A percentile compares a stretch with the other conserved stretches of the same genome.
Conservation (phyloP, 1,140 invertebrate species). For the Tribolium madens region DNA sequence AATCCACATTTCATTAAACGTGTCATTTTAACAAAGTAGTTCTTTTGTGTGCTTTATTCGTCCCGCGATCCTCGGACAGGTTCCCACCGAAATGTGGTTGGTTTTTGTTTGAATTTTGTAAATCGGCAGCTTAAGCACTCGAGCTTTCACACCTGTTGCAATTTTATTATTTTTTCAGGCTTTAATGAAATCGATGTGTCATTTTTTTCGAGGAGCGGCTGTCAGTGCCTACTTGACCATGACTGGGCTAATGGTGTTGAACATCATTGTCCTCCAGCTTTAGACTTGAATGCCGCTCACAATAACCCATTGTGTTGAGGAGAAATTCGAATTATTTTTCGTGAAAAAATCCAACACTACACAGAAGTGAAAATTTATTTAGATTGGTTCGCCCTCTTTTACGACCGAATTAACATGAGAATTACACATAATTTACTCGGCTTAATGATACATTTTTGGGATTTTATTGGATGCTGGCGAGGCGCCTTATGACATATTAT, state of each 20-base stretch:
- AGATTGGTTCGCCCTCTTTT: not conserved
- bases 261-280: slow-evolving; percentile 46
- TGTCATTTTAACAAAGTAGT: slow-evolving; percentile 60
- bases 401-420: slow-evolving; percentile 16
- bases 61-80: slow-evolving; percentile 18
- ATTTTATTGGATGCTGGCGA: slow-evolving; percentile 13
- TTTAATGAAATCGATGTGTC: slow-evolving; percentile 36
- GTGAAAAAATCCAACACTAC: slow-evolving; percentile 21
- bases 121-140: slow-evolving; percentile 49
- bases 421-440: slow-evolving; percentile 16
- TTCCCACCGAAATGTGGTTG: slow-evolving; percentile 48
- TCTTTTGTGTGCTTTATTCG: slow-evolving; percentile 53
- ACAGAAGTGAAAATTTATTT: slow-evolving; percentile 41
- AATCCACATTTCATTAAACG: slow-evolving; percentile 60
- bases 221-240: slow-evolving; percentile 49
- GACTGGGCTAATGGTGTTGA: slow-evolving; percentile 50
- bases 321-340: not conserved
- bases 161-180: slow-evolving; percentile 33
- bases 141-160: slow-evolving; percentile 21
- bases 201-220: slow-evolving; percentile 41
- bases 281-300: slow-evolving; percentile 44
- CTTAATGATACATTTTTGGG: slow-evolving; percentile 15
- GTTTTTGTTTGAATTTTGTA: slow-evolving; percentile 48
- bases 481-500: slow-evolving; percentile 21
- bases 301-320: slow-evolving; percentile 44